phyloP scores from a whole-genome alignment of 2,113 vertebrate genomes.

The Piaya cayana region DNA sequence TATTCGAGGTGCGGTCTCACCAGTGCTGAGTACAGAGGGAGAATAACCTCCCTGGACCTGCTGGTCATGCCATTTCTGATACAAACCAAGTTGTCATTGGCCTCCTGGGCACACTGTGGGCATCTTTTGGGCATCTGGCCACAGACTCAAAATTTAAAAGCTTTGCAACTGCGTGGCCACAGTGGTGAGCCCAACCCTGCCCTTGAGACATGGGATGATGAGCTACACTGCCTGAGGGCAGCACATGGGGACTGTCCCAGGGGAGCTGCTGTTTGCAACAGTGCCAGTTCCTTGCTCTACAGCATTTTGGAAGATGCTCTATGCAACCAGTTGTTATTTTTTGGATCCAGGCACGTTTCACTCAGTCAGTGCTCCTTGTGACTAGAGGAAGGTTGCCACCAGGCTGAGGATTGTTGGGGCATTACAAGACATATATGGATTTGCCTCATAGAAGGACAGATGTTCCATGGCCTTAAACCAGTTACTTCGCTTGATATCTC shows the following conservation, averaged over 20 bases:
- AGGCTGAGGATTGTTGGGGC: background rate
- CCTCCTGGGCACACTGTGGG: no score
- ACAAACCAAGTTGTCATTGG: no score
- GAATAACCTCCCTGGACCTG: no score
- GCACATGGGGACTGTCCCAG: background rate
- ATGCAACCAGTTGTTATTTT: background rate
- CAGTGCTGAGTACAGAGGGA: no score
- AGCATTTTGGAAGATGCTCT: background rate
- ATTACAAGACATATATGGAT: background rate
- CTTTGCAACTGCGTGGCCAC: rapidly evolving
- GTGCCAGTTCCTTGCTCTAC: background rate
- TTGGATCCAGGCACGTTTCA: background rate
- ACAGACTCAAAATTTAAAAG: background rate
- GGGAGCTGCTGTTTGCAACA: background rate
- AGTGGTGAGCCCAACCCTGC: rapidly evolving
- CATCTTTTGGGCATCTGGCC: background rate
- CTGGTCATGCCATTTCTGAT: no score
- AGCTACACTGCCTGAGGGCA: background rate
- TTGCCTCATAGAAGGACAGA: background rate
- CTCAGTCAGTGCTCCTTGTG: background rate
- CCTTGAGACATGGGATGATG: rapidly evolving
- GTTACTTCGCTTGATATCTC: background rate
- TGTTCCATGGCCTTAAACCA: background rate
- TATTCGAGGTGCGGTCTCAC: no score
- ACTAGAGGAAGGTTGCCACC: background rate